A percentile compares a stretch with the other conserved stretches of the same genome.
phyloP scores from a whole-genome alignment of 2,888 invertebrate genomes.

The Ceratothoa steindachneri region DNA sequence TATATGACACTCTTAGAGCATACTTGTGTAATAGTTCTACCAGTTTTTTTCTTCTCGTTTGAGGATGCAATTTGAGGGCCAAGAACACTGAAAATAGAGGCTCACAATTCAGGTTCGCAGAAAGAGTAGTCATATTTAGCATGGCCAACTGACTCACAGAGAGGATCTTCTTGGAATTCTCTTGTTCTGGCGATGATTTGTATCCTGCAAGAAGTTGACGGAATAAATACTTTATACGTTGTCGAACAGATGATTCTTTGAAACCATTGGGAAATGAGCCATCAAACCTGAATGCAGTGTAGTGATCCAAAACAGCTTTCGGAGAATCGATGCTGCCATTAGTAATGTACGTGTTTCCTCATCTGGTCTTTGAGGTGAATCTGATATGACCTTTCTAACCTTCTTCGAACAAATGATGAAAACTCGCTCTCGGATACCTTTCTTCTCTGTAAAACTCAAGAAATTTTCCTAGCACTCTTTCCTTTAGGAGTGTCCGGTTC shows the following conservation, averaged over 20 bases:
- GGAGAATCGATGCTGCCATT: slow-evolving; percentile 4
- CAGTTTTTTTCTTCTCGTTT: slow-evolving; percentile 5
- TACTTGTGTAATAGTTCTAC: not conserved
- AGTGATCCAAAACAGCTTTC: slow-evolving; percentile 2
- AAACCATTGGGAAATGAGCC: not conserved
- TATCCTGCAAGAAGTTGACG: not conserved
- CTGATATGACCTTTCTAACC: not conserved
- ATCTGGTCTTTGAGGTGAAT: too few relatives aligned
- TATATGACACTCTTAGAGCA: not conserved
- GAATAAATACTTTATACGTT: slow-evolving; percentile 7
- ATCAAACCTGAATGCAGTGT: not conserved
- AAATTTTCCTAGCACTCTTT: not conserved
- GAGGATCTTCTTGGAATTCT: not conserved
- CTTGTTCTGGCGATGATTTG: not conserved
- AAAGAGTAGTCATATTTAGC: not conserved
- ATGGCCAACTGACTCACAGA: slow-evolving; percentile 1
- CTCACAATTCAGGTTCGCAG: not conserved
- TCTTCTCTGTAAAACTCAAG: not conserved
- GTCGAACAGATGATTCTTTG: not conserved
- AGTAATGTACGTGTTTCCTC: slow-evolving; percentile 8
- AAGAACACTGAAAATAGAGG: not conserved
- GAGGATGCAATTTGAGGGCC: not conserved
- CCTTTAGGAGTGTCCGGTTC: not conserved
- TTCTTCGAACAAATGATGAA: not conserved
- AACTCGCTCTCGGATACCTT: slow-evolving; percentile 1